Base-by-base conservation (phyloP, 1,140 invertebrate species). In the Lepidurus couesii region DNA sequence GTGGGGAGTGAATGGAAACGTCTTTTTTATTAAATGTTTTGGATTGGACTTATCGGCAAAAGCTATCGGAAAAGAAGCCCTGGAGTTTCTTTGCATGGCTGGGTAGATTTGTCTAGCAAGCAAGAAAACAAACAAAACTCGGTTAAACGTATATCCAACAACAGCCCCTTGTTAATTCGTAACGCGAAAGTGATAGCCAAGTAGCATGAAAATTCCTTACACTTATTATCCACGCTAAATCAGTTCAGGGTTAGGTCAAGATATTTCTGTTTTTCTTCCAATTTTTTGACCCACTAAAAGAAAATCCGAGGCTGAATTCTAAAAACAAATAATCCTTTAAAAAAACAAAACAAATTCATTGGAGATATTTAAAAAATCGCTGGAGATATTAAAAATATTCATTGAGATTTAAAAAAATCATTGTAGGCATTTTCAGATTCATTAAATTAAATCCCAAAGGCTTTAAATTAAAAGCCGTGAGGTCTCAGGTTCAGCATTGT, bases 181-280 rank as follows among this genome's bases (percentile, higher is more conserved):
- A 65, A 65, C 53, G n/a, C 53, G 53, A 65, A 65, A 65, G 53
- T 21, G 53, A 65, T 4, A 11, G 53, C 13, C 21, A 65, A 65
- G 16, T 65, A 65, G 53, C 53, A 16, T 65, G 53, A 65, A 65
- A 21, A 65, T 65, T 65, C 53, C 53, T 65, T 6, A 21, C 13
- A 65, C 3, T 65, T 13, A 65, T 16, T 65, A 7, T 21, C 9
- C 53, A 65, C 8, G 21, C 16, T 16, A 65, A 65, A 65, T 65
- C 53, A 65, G 53, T 65, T 65, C 53, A 65, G 53, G 53, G 53
- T 65, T 65, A 65, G 53, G 53, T 65, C 53, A 65, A 65, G 53
- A n/a, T 65, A 21, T 65, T 21, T 16, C 16, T 8, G n/a, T 65
- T 34, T 34, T 34, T 4, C 34, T 34, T 65, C 53, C 53, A 13